Conservation (phyloP, 37 sponge, comb jelly and placozoan genomes). For the Chondrilla cf. caribensis region DNA sequence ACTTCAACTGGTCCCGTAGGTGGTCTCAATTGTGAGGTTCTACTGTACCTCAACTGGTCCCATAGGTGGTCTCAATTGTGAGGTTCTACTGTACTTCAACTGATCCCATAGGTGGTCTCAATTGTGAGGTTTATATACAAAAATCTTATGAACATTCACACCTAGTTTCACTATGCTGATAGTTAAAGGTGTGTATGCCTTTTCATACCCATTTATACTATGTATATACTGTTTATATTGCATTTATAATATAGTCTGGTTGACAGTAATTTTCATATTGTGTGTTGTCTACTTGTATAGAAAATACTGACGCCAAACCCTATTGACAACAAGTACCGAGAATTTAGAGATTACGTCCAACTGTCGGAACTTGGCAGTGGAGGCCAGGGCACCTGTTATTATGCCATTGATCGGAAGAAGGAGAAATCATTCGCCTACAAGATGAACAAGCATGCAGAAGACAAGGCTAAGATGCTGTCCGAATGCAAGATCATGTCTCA, state of each 20-base stretch:
- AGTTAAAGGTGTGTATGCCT: neutral
- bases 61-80: too few species aligned
- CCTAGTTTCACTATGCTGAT: neutral
- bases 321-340: neutral
- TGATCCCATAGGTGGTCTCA: neutral
- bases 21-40: too few species aligned
- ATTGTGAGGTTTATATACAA: neutral
- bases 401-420: neutral
- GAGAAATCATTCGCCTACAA: conserved; percentile 14
- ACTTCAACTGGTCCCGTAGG: too few species aligned
- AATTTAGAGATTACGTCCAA: neutral
- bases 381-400: conserved; percentile 20
- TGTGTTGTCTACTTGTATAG: conserved; percentile 7
- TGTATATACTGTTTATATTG: too few species aligned
- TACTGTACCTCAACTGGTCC: too few species aligned
- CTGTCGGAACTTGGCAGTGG: neutral
- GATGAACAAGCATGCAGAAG: neutral
- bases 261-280: too few species aligned
- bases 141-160: too few species aligned
- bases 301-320: neutral
- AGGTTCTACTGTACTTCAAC: neutral
- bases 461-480: neutral
- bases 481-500: conserved; percentile 2
- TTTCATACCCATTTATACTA: too few species aligned
- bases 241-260: too few species aligned